Conservation (phyloP, 2,113 vertebrate species). For the Typhlomys cinereus region DNA sequence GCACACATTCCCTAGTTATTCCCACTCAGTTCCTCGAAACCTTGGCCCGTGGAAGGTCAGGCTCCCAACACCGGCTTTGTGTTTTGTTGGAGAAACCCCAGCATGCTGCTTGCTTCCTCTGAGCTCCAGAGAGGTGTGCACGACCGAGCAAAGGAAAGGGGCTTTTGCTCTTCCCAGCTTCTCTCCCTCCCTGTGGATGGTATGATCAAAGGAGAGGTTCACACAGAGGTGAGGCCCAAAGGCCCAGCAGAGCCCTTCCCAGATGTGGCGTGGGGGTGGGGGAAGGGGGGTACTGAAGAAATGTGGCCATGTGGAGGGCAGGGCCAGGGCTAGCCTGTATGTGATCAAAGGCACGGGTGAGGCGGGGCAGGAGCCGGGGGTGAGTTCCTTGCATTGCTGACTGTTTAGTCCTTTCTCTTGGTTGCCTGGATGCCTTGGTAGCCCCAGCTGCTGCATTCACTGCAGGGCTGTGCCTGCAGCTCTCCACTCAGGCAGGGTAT, state of each 20-base stretch:
- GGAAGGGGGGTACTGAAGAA: constrained; percentile 30
- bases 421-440: constrained; percentile 62
- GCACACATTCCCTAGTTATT: constrained; percentile 57
- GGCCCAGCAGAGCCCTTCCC: constrained; percentile 56
- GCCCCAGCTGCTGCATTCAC: neutral
- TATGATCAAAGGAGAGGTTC: constrained; percentile 70
- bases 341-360: constrained; percentile 62
- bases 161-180: neutral
- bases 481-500: neutral
- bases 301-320: constrained; percentile 66
- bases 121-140: neutral
- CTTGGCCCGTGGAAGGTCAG: constrained; percentile 47
- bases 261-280: constrained; percentile 46
- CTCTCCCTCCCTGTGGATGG: constrained; percentile 33
- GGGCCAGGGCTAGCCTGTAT: constrained; percentile 39
- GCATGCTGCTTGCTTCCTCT: constrained; percentile 18
- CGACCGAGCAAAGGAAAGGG: constrained; percentile 1
- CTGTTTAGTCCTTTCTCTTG: constrained; percentile 67
- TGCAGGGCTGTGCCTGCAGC: neutral
- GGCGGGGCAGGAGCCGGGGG: constrained; percentile 13
- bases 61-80: neutral
- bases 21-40: constrained; percentile 59
- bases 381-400: constrained; percentile 74
- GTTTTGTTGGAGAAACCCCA: constrained; percentile 33
- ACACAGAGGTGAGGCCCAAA: constrained; percentile 68